Base-by-base conservation (phyloP, 2,888 invertebrate genomes). In the Rambutsinella grinnellia region DNA sequence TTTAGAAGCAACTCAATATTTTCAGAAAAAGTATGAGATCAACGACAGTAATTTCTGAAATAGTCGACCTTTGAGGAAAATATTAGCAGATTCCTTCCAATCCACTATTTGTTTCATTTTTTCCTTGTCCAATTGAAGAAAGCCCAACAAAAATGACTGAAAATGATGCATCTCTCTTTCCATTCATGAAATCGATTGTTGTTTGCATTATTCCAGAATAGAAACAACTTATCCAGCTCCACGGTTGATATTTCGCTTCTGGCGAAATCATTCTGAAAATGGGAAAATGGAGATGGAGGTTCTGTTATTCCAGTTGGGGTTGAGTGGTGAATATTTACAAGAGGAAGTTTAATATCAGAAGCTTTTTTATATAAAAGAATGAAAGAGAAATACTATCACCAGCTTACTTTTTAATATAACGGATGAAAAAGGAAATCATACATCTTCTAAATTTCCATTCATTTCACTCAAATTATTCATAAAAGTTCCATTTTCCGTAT, bases 101-200 rank as follows among this genome's bases (percentile, higher is more conserved):
- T n/a, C n/a, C n/a, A n/a, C n/a, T n/a, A n/a, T n/a, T n/a, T n/a
- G n/a, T n/a, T n/a, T n/a, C n/a, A n/a, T n/a, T n/a, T n/a, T n/a
- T n/a, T n/a, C n/a, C n/a, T n/a, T n/a, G n/a, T n/a, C n/a, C n/a
- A n/a, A n/a, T n/a, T n/a, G n/a, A n/a, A n/a, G n/a, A n/a, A n/a
- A n/a, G n/a, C n/a, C n/a, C n/a, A n/a, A n/a, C n/a, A n/a, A n/a
- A n/a, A n/a, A n/a, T n/a, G n/a, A n/a, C n/a, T n/a, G n/a, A n/a
- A n/a, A n/a, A n/a, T 36, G 6, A 36, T 8, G 36, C 36, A 36
- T 36, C 36, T 36, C 36, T 36, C 13, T 56, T 44, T 58, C 61
- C 46, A 63, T 63, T 49, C 49, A 63, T 63, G 63, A 63, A 63
- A 63, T 63, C 63, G 63, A 63, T 63, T 63, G 49, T 63, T 36